A percentile compares a stretch with the other conserved stretches of the same genome.
Conservation (phyloP, 2,888 invertebrate genomes). For the Synergus laeviventris region DNA sequence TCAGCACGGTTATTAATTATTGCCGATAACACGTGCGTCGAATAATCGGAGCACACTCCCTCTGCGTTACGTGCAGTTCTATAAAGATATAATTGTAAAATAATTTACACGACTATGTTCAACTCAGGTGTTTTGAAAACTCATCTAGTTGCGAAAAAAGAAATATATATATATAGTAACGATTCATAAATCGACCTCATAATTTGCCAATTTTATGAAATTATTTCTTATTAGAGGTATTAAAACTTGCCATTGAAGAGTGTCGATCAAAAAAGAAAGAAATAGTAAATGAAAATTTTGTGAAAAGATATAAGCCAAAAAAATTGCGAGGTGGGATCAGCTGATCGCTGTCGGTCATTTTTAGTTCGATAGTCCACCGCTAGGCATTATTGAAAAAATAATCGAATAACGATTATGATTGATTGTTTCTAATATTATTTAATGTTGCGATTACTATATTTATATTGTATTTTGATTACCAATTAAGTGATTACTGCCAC, state of each 20-base stretch:
- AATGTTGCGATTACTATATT: too few species aligned
- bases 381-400: background rate
- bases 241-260: background rate
- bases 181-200: background rate
- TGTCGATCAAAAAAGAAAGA: background rate
- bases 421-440: too few species aligned
- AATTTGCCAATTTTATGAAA: background rate
- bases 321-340: background rate
- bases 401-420: too few species aligned
- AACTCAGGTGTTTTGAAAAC: background rate
- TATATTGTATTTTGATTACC: too few species aligned
- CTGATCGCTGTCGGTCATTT: background rate
- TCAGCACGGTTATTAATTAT: constrained; percentile 51
- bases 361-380: background rate
- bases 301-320: background rate
- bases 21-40: constrained; percentile 51
- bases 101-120: constrained; percentile 40
- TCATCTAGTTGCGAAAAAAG: background rate
- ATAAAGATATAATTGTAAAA: constrained; percentile 45
- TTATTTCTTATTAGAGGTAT: background rate
- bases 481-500: too few species aligned
- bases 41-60: constrained; percentile 49
- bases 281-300: background rate
- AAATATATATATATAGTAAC: too few species aligned
- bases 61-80: constrained; percentile 6